These are phyloP conservation scores for Schizotus pectinicornis DNA, from an alignment of 2,888 invertebrate species.

Conservation along the genomic window DNA sequence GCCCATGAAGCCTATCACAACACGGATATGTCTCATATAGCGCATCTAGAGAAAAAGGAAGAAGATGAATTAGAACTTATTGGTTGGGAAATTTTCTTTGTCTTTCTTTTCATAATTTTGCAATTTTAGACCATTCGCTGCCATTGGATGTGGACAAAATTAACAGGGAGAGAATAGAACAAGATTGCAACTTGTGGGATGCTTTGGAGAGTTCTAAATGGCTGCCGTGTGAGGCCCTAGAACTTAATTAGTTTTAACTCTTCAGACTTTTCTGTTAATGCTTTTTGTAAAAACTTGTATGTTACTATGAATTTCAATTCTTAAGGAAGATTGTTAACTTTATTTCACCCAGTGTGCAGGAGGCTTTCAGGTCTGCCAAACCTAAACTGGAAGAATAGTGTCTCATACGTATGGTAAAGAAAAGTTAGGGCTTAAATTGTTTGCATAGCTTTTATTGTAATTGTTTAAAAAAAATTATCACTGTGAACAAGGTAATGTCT, in stretches of 20 bases:
- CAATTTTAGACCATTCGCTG: slow-evolving; percentile 73
- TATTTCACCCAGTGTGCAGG: no score
- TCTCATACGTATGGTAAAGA: no score
- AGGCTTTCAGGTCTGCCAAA: no score
- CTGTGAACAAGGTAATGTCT: no score
- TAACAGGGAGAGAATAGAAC: slow-evolving; percentile 78
- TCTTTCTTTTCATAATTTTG: background rate
- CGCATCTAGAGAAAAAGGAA: slow-evolving; percentile 53
- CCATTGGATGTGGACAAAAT: slow-evolving; percentile 75
- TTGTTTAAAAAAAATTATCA: no score
- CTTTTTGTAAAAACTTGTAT: background rate
- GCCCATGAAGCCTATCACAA: slow-evolving; percentile 55
- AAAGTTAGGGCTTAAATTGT: no score
- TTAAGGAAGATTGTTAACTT: background rate
- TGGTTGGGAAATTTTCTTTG: slow-evolving; percentile 59
- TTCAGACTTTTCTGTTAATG: background rate
- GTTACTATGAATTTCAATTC: background rate
- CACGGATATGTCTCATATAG: slow-evolving; percentile 37
- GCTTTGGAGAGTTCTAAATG: slow-evolving; percentile 83
- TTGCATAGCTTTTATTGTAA: no score
- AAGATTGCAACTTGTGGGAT: slow-evolving; percentile 81
- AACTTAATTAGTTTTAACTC: slow-evolving; percentile 60
- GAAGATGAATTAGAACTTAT: slow-evolving; percentile 76
- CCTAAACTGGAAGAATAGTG: no score
- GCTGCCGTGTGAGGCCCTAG: slow-evolving; percentile 78